Base-by-base conservation (phyloP, 2,888 invertebrate species). In the Arge pagana region DNA sequence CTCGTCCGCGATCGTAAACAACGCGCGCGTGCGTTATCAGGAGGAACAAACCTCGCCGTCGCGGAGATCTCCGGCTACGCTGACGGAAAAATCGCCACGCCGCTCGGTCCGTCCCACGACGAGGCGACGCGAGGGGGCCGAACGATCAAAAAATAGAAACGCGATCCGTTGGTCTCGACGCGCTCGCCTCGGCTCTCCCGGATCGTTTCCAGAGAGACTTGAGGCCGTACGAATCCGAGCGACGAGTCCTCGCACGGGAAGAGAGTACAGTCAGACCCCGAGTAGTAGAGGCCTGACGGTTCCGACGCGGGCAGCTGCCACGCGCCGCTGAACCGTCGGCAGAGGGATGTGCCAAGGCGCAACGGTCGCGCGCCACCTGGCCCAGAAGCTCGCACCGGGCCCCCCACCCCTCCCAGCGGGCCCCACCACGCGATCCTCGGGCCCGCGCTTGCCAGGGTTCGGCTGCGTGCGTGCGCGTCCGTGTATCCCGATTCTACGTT, bases 311-410 rank as follows among this genome's bases (percentile, higher is more conserved):
- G 58, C 63, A 64, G 63, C 62, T 67, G 50, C 50, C 31, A 40
- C 50, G 39, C 50, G 50, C 31, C 57, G 61, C 56, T 61, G 39
- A 56, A 64, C 58, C 63, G 61, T 61, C 63, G 65, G 63, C 63
- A 58, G 60, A 58, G 50, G 53, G 56, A 64, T 61, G 64, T 66
- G 62, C 64, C 62, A 60, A n/a, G n/a, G 57, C 62, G 45, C 66
- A 71, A 73, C 73, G 72, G 73, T 73, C 71, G 71, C 61, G 65
- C 65, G 67, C 70, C 73, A 73, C 73, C 73, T 73, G 73, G 73
- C 68, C 66, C 60, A 57, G 61, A 62, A 67, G 64, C 66, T 45
- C 62, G 53, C 61, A 67, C 68, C 66, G 66, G 67, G 69, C 68
- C 60, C 54, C 43, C 36, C 40, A 40, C 50, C 45, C 21, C 45